Base-by-base conservation (phyloP, 2,888 invertebrate genomes). In the Drosophila helvetica region DNA sequence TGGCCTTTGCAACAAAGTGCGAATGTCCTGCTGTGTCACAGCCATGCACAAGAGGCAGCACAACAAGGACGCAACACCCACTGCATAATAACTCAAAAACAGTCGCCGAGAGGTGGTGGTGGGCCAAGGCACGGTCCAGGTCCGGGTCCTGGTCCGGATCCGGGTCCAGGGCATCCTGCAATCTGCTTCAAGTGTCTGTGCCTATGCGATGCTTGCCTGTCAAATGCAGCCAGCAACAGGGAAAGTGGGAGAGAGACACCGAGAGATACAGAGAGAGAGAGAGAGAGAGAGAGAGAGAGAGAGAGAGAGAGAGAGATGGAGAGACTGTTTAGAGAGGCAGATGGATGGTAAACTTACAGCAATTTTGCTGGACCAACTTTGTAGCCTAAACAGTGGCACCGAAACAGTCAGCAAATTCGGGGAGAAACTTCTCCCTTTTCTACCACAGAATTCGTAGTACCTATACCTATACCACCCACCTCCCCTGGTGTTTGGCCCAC, bases 51-150 rank as follows among this genome's bases (percentile, higher is more conserved):
- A n/a, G 30, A 47, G 33, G 33, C 15, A n/a, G 27, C 25, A 53
- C 66, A 53, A 57, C 63, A 47, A 73, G 67, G 67, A 48, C 73
- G 79, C 38, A 72, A 79, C 79, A 81, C 78, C 77, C 82, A 80
- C 79, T 70, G 73, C 78, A 85, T 80, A 90, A 91, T 91, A 91
- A 91, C 86, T 91, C 91, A 91, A 88, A 91, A 90, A 91, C 91
- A 91, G 90, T 79, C 69, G 67, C 80, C 45, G 61, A 66, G 61
- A 66, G 61, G 50, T n/a, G 38, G 52, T 27, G 64, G 63, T 63
- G 54, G 64, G 33, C 65, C 65, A 65, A 56, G 64, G 47, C 42
- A 18, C 27, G 30, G 62, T n/a, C 51, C 69, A 10, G 15, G 19
- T 17, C 43, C 61, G 51, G 59, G 59, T 22, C 1, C 22, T 0